These are phyloP conservation scores for Anthophora plumipes DNA, from an alignment of 2,888 invertebrate genomes.

Conservation along the genomic window DNA sequence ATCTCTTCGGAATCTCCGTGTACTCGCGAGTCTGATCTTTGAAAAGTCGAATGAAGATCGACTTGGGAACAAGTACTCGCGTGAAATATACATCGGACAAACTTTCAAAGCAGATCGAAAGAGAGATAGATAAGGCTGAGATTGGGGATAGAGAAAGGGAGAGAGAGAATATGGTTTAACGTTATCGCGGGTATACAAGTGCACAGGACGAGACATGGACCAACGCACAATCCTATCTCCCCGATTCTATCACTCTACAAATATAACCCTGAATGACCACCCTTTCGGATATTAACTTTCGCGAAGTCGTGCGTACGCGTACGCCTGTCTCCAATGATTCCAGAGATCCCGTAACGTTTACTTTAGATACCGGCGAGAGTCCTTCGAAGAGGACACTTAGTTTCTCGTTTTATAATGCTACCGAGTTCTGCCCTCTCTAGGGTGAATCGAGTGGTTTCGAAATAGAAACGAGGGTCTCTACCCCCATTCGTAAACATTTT, in stretches of 20 bases:
- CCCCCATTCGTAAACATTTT: slow-evolving; percentile 35
- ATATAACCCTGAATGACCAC: slow-evolving; percentile 82
- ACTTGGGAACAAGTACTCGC: slow-evolving; percentile 57
- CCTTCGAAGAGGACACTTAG: slow-evolving; percentile 67
- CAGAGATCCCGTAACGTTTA: slow-evolving; percentile 81
- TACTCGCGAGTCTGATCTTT: slow-evolving; percentile 13
- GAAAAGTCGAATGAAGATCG: slow-evolving; percentile 49
- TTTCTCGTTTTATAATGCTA: slow-evolving; percentile 64
- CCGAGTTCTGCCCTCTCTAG: neutral
- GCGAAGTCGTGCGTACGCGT: slow-evolving; percentile 67
- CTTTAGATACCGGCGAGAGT: slow-evolving; percentile 76
- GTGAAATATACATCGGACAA: slow-evolving; percentile 75
- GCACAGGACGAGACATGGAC: slow-evolving; percentile 71
- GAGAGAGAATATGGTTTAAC: slow-evolving; percentile 29
- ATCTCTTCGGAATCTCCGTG: slow-evolving; percentile 32
- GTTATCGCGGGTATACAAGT: slow-evolving; percentile 71
- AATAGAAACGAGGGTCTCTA: slow-evolving; percentile 12
- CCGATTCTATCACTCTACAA: slow-evolving; percentile 80
- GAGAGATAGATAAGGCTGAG: neutral
- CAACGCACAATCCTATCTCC: slow-evolving; percentile 81
- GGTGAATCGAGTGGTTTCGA: slow-evolving; percentile 28
- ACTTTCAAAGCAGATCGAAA: slow-evolving; percentile 55
- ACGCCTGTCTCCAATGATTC: slow-evolving; percentile 65
- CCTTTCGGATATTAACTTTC: slow-evolving; percentile 76
- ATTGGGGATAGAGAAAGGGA: neutral